These are phyloP conservation scores for Drosophila monieri DNA, from an alignment of 2,888 invertebrate species.

Conservation along the genomic window DNA sequence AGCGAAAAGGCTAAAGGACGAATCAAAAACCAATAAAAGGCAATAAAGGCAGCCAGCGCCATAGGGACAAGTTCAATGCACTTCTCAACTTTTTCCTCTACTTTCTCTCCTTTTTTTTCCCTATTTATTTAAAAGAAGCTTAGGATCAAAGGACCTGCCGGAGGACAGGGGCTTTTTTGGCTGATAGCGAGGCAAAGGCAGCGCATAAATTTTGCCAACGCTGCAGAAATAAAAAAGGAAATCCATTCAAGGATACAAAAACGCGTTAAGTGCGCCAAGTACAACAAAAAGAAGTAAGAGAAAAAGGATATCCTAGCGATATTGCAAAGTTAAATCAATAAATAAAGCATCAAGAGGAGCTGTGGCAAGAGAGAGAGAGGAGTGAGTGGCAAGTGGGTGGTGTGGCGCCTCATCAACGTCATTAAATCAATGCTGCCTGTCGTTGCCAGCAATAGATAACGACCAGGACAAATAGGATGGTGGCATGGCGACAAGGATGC, in stretches of 20 bases:
- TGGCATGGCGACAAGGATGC: conserved; percentile 24
- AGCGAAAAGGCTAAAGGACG: conserved; percentile 35
- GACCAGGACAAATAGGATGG: conserved; percentile 53
- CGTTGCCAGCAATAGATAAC: conserved; percentile 75
- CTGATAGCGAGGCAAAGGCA: conserved; percentile 51
- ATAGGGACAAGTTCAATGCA: conserved; percentile 59
- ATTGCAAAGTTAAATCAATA: conserved; percentile 81
- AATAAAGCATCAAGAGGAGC: conserved; percentile 75
- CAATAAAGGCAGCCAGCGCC: conserved; percentile 49
- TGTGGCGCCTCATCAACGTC: conserved; percentile 78
- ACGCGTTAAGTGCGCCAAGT: conserved; percentile 62
- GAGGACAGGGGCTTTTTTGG: conserved; percentile 10
- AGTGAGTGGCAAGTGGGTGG: conserved; percentile 19
- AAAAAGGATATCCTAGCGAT: conserved; percentile 57
- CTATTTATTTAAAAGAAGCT: conserved; percentile 77
- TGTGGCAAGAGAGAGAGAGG: conserved; percentile 3
- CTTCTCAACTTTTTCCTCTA: conserved; percentile 29
- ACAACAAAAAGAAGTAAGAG: conserved; percentile 46
- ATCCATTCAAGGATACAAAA: conserved; percentile 59
- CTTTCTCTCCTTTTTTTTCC: conserved; percentile 26
- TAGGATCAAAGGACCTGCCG: conserved; percentile 55
- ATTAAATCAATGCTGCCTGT: conserved; percentile 82
- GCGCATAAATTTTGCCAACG: conserved; percentile 78
- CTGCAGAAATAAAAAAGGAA: conserved; percentile 62
- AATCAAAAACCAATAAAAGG: conserved; percentile 79